Percentiles rank a stretch among this genome's conserved stretches.
Evolutionary conservation across 2,113 vertebrate species (phyloP).

Genomic region (Dryoscopus gambensis): DNA sequence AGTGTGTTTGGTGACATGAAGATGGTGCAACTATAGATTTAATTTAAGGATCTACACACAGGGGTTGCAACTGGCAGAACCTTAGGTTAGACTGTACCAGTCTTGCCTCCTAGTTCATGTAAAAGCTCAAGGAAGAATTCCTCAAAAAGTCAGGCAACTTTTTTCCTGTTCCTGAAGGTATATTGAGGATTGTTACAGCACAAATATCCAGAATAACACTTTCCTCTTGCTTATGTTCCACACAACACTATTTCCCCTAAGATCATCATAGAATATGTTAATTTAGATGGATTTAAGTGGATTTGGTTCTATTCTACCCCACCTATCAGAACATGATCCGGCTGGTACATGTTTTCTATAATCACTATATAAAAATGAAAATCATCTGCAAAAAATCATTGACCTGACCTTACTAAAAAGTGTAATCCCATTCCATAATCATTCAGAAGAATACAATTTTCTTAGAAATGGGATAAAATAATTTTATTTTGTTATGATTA

Average conservation of each 20-base stretch:
- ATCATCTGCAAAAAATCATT: not conserved
- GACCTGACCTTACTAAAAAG: not conserved
- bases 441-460: not conserved
- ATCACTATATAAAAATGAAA: not conserved
- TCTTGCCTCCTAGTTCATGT: not conserved
- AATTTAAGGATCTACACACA: not conserved
- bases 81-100: not conserved
- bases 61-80: fast-evolving
- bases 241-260: not conserved
- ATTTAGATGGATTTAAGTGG: not conserved
- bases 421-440: not conserved
- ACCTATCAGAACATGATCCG: not conserved
- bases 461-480: not conserved
- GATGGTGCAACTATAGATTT: not conserved
- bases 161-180: not conserved
- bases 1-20: not conserved
- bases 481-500: not conserved
- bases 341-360: not conserved
- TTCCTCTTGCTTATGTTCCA: not conserved
- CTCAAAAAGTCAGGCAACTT: not conserved
- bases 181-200: not conserved
- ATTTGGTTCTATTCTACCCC: not conserved
- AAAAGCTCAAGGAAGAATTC: not conserved
- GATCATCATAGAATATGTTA: not conserved
- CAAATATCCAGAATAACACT: not conserved